Conservation (phyloP, 2,888 invertebrate genomes). For the Platycheirus albimanus region DNA sequence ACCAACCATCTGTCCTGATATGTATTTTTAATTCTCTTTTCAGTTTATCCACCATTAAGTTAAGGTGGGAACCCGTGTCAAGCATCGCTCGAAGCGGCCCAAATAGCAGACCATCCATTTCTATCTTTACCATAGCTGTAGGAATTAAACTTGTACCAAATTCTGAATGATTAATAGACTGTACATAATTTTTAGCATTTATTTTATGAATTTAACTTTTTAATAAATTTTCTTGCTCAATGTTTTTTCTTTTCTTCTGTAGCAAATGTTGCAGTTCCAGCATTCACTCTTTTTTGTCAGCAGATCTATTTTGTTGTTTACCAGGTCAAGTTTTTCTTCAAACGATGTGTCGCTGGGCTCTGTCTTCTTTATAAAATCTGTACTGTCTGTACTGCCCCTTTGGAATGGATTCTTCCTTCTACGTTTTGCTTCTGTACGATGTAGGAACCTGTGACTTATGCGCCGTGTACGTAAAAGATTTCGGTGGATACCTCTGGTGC, state of each 20-base stretch:
- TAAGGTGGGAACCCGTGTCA: conserved; percentile 14
- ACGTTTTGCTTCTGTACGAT: no score
- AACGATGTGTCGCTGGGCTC: no score
- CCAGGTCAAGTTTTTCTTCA: no score
- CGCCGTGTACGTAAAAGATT: background rate
- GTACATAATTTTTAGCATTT: conserved; percentile 7
- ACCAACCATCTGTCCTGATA: background rate
- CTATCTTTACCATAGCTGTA: conserved; percentile 19
- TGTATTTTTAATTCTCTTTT: background rate
- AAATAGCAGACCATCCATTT: background rate
- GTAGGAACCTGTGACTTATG: no score
- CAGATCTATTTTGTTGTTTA: no score
- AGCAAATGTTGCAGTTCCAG: no score
- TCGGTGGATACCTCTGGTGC: background rate
- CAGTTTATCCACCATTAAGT: background rate
- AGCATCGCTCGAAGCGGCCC: conserved; percentile 15
- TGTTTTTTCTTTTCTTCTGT: no score
- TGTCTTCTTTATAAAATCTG: no score
- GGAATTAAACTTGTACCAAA: background rate
- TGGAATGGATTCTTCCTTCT: no score
- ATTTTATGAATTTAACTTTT: background rate
- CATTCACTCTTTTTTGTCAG: no score
- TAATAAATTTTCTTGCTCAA: background rate
- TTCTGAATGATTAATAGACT: background rate
- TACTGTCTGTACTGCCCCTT: no score